Evolutionary conservation across 2,797 vertebrate species (phyloP).

Genomic region (Melanogrammus aeglefinus): DNA sequence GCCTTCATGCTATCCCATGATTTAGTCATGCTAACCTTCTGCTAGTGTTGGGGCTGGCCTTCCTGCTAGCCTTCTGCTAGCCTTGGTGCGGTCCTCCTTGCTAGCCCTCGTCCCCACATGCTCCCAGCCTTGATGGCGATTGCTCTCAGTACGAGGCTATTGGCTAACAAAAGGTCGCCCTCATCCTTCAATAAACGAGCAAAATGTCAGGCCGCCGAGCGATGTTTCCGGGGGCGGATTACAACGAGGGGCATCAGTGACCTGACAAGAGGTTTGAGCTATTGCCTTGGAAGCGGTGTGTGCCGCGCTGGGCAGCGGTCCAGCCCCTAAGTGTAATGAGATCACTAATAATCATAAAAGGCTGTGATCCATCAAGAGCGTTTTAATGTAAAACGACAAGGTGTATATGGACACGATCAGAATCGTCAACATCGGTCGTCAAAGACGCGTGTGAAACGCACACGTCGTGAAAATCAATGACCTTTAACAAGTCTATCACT

Average conservation of each 20-base stretch:
- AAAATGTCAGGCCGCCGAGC: conserved; percentile 36
- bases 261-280: conserved; percentile 10
- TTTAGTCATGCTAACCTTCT: background rate
- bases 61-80: background rate
- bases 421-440: background rate
- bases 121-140: background rate
- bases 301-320: background rate
- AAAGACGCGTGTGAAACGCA: background rate
- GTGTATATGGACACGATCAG: background rate
- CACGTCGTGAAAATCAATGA: background rate
- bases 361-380: background rate
- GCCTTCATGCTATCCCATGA: no score
- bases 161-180: conserved; percentile 47
- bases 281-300: background rate
- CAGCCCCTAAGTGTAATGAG: background rate
- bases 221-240: conserved; percentile 28
- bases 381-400: background rate
- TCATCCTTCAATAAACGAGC: conserved; percentile 54
- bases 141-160: conserved; percentile 24
- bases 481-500: background rate
- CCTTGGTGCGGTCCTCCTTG: background rate
- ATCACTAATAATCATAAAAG: background rate
- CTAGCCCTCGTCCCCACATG: background rate
- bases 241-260: conserved; percentile 28
- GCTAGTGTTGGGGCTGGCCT: background rate